Evolutionary conservation across 2,797 vertebrate genomes (phyloP).

Genomic region (Ctenopoma multispine): DNA sequence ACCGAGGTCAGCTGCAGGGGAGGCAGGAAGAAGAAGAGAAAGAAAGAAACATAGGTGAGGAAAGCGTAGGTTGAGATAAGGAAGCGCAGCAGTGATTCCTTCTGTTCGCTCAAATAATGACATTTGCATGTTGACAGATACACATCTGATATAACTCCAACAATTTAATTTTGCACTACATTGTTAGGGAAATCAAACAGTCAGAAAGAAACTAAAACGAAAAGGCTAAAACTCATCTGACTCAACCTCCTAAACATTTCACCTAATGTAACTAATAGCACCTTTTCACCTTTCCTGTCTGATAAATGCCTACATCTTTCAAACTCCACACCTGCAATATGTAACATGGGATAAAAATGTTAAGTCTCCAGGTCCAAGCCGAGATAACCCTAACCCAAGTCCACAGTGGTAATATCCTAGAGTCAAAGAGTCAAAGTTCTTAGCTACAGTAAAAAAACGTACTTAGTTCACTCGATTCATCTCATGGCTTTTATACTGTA

Average conservation of each 20-base stretch:
- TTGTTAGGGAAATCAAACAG: background rate
- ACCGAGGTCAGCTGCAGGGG: constrained; percentile 15
- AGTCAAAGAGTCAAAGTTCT: background rate
- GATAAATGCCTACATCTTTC: background rate
- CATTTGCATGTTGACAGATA: too few relatives aligned
- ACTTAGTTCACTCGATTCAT: background rate
- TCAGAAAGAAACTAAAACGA: background rate
- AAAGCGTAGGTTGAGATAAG: background rate
- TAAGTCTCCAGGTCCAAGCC: background rate
- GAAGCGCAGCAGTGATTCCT: background rate
- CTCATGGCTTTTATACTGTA: too few relatives aligned
- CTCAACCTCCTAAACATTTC: background rate
- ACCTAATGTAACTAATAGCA: background rate
- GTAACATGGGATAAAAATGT: too few relatives aligned
- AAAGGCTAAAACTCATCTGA: background rate
- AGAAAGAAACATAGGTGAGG: background rate
- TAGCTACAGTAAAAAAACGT: too few relatives aligned
- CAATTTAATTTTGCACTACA: too few relatives aligned
- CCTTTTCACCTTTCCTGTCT: background rate
- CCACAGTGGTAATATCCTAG: constrained; percentile 3
- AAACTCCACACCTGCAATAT: background rate
- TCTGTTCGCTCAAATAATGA: background rate
- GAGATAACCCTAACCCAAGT: background rate
- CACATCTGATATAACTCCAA: too few relatives aligned
- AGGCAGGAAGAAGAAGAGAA: background rate